phyloP scores from a whole-genome alignment of 2,113 vertebrate species.

The Platichthys flesus region DNA sequence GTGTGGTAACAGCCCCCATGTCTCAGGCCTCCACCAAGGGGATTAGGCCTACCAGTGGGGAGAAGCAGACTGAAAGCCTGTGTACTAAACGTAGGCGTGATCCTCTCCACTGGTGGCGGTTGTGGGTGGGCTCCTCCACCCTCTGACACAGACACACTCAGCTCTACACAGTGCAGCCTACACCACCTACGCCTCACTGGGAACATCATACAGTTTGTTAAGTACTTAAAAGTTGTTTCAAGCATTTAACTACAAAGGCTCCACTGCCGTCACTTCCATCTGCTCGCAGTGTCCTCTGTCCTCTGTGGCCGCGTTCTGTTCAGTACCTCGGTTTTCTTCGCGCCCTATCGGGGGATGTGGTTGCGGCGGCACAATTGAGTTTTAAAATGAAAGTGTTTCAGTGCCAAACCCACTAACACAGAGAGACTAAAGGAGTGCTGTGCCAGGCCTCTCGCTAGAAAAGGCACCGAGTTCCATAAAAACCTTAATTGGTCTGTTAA shows the following conservation, averaged over 20 bases:
- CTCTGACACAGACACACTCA: constrained; percentile 32
- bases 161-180: constrained; percentile 5
- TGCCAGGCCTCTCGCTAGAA: constrained; percentile 50
- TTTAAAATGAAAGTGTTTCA: constrained; percentile 39
- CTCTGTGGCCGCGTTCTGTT: constrained; percentile 14
- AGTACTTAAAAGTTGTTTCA: constrained; percentile 14
- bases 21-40: constrained; percentile 50
- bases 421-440: constrained; percentile 20
- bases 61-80: constrained; percentile 55
- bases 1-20: constrained; percentile 59
- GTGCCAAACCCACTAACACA: constrained; percentile 43
- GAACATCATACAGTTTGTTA: constrained; percentile 18
- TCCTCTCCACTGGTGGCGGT: constrained; percentile 52
- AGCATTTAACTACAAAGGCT: constrained; percentile 27
- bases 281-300: constrained; percentile 23
- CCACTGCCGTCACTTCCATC: constrained; percentile 4
- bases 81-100: constrained; percentile 52
- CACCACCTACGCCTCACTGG: constrained; percentile 6
- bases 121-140: constrained; percentile 38
- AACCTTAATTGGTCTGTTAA: constrained; percentile 76
- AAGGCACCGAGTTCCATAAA: constrained; percentile 68
- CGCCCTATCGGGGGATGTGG: constrained; percentile 23
- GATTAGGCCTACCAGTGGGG: constrained; percentile 64
- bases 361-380: constrained; percentile 22
- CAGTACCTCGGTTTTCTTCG: constrained; percentile 2